A percentile compares a stretch with the other conserved stretches of the same genome.
phyloP scores from a whole-genome alignment of 2,888 invertebrate genomes.

The Anoncus sp. region DNA sequence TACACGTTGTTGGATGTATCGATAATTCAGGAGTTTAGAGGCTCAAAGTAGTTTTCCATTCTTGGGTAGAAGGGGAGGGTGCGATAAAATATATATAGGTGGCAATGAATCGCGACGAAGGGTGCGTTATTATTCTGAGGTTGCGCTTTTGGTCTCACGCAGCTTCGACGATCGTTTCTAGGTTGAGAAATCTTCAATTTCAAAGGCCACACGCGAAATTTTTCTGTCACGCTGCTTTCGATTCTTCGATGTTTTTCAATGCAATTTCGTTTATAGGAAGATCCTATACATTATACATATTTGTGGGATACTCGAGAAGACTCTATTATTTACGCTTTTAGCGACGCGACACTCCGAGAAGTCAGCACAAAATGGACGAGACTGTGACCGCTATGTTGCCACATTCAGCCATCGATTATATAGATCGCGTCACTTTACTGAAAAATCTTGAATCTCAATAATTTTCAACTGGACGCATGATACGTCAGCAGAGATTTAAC shows the following conservation, averaged over 20 bases:
- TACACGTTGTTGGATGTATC: constrained; percentile 29
- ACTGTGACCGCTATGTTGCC: no score
- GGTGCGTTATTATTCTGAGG: background rate
- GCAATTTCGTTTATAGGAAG: constrained; percentile 32
- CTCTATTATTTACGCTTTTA: constrained; percentile 7
- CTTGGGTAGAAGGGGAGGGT: constrained; percentile 44
- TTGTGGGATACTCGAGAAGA: background rate
- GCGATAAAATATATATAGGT: background rate
- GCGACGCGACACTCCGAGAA: background rate
- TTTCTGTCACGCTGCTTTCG: constrained; percentile 16
- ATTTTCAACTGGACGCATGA: background rate
- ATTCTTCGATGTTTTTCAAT: constrained; percentile 20
- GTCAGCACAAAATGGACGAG: background rate
- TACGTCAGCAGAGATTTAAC: background rate
- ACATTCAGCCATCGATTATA: background rate
- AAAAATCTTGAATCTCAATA: background rate
- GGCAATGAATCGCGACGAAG: constrained; percentile 4
- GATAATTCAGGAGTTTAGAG: constrained; percentile 55
- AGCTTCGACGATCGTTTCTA: background rate
- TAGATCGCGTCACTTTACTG: background rate
- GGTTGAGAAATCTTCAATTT: constrained; percentile 7
- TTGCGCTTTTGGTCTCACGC: constrained; percentile 18
- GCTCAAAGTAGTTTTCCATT: constrained; percentile 58
- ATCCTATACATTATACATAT: no score
- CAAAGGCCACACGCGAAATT: constrained; percentile 32